Evolutionary conservation across 2,113 vertebrate species (phyloP).

Genomic region (Pantherophis guttatus): DNA sequence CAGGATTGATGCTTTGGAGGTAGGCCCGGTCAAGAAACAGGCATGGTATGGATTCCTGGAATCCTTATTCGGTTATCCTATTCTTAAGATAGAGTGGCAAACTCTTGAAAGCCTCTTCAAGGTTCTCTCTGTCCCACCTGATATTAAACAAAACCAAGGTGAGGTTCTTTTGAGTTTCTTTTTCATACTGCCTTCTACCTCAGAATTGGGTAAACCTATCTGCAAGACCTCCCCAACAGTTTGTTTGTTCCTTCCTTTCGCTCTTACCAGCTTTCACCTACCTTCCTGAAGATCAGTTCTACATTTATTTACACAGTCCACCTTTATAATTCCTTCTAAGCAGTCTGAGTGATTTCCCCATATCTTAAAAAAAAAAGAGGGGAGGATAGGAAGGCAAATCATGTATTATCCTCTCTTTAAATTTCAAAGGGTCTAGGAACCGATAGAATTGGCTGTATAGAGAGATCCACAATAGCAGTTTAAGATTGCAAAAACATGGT

Average conservation of each 20-base stretch:
- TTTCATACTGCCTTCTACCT: not conserved
- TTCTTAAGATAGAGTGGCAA: not conserved
- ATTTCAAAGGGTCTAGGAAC: not conserved
- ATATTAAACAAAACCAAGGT: not conserved
- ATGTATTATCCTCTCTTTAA: not conserved
- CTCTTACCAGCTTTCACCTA: not conserved
- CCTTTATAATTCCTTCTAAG: not conserved
- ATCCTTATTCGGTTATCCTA: not conserved
- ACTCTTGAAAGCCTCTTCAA: not conserved
- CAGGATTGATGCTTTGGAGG: not conserved
- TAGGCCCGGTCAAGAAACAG: not conserved
- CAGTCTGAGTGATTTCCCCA: not conserved
- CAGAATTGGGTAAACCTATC: not conserved
- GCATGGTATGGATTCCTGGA: not conserved
- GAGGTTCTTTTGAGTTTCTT: not conserved
- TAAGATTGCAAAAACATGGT: not conserved
- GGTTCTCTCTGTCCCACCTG: not conserved
- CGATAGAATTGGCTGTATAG: not conserved
- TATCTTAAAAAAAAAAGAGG: not conserved
- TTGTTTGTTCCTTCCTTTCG: not conserved
- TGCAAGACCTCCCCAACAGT: not conserved
- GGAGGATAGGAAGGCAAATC: not conserved
- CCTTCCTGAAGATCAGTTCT: not conserved
- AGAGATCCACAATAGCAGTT: not conserved
- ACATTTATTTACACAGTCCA: not conserved